Percentiles rank a stretch among this genome's conserved stretches.
Evolutionary conservation across 2,888 invertebrate genomes (phyloP).

Genomic region (Drosophila maculinotata): DNA sequence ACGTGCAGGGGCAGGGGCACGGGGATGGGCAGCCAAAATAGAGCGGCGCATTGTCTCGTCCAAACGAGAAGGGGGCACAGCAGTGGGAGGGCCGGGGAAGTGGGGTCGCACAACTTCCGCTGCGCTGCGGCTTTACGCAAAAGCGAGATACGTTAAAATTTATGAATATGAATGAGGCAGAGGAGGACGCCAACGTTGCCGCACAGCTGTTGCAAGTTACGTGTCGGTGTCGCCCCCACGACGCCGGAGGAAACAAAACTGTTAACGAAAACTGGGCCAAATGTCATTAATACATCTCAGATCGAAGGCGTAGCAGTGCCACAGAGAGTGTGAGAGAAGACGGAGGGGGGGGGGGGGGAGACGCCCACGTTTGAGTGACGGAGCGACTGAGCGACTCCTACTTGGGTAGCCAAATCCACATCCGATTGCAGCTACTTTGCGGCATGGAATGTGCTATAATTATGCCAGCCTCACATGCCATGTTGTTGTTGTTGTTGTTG

Average conservation of each 20-base stretch:
- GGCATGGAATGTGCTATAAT: constrained; percentile 74
- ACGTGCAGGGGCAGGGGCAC: constrained; percentile 20
- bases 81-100: not conserved
- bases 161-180: constrained; percentile 78
- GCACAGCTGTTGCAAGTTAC: constrained; percentile 56
- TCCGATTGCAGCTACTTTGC: constrained; percentile 75
- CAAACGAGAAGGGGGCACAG: not conserved
- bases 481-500: constrained; percentile 5
- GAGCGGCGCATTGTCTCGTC: constrained; percentile 73
- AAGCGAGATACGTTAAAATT: constrained; percentile 64
- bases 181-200: constrained; percentile 27
- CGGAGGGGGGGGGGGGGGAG: constrained; percentile 3
- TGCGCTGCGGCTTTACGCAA: constrained; percentile 66
- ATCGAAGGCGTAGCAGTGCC: constrained; percentile 62
- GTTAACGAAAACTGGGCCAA: constrained; percentile 71
- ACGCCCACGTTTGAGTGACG: constrained; percentile 57
- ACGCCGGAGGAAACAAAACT: constrained; percentile 32
- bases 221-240: constrained; percentile 51
- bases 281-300: constrained; percentile 78
- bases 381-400: constrained; percentile 17
- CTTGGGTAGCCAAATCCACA: constrained; percentile 54
- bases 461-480: constrained; percentile 57
- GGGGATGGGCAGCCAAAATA: constrained; percentile 65
- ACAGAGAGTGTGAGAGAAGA: not conserved
- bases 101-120: constrained; percentile 65